A percentile compares a stretch with the other conserved stretches of the same genome.
Conservation (phyloP, 2,888 invertebrate genomes). For the Lasioglossum leucozonium region DNA sequence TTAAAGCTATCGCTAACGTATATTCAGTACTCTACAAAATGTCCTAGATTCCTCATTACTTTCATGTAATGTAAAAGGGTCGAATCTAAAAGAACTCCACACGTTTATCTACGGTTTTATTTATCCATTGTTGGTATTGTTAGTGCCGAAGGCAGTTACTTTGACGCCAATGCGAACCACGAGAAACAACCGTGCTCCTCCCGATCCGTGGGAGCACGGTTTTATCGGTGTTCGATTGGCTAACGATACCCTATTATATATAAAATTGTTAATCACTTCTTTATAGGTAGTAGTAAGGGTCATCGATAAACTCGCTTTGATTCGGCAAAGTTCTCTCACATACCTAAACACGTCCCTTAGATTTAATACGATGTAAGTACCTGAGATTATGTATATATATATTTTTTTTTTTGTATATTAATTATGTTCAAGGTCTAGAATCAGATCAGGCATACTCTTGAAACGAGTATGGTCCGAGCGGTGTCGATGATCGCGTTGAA, state of each 20-base stretch:
- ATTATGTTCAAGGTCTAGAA: constrained; percentile 51
- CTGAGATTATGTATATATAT: constrained; percentile 24
- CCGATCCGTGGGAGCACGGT: not conserved
- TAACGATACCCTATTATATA: constrained; percentile 29
- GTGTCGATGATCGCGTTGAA: constrained; percentile 27
- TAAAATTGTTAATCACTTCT: constrained; percentile 36
- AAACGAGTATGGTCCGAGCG: constrained; percentile 36
- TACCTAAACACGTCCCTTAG: constrained; percentile 10
- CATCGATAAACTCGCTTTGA: constrained; percentile 15
- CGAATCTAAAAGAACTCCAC: constrained; percentile 8
- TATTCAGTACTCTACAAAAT: constrained; percentile 7
- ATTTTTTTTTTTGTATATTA: constrained; percentile 15
- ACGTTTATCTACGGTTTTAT: constrained; percentile 8
- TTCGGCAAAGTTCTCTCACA: not conserved
- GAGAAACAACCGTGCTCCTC: constrained; percentile 23
- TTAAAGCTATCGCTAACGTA: not conserved
- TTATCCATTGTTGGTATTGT: not conserved
- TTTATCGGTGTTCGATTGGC: constrained; percentile 2
- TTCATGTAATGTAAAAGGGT: constrained; percentile 15
- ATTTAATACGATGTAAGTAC: constrained; percentile 3
- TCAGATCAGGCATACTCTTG: constrained; percentile 66
- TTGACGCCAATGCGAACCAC: constrained; percentile 7
- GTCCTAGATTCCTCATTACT: not conserved
- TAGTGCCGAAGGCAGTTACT: constrained; percentile 7
- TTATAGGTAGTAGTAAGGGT: constrained; percentile 33